A percentile compares a stretch with the other conserved stretches of the same genome.
phyloP scores from a whole-genome alignment of 2,888 invertebrate genomes.

The Eumacrocentrus americanus region DNA sequence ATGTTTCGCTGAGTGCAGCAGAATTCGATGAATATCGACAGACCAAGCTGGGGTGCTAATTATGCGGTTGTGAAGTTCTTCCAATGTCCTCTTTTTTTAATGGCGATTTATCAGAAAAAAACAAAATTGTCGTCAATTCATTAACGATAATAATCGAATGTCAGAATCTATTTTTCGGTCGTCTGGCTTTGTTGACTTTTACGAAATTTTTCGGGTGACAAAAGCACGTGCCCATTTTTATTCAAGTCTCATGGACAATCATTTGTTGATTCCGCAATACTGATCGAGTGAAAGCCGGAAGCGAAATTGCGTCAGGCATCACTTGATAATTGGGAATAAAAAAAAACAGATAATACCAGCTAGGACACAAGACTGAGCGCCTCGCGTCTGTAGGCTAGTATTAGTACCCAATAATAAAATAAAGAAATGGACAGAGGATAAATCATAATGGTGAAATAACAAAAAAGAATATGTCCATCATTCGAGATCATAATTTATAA shows the following conservation, averaged over 20 bases:
- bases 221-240: too few relatives aligned
- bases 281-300: too few relatives aligned
- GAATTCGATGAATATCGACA: conserved; percentile 31
- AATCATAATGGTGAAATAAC: conserved; percentile 8
- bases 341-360: conserved; percentile 38
- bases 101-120: neutral
- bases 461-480: conserved; percentile 5
- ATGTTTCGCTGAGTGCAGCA: conserved; percentile 37
- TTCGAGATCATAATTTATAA: conserved; percentile 9
- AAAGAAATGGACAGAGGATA: conserved; percentile 19
- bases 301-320: too few relatives aligned
- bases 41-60: conserved; percentile 43
- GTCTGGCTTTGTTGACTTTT: too few relatives aligned
- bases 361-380: conserved; percentile 55
- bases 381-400: conserved; percentile 44
- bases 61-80: conserved; percentile 20
- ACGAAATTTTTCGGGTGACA: too few relatives aligned
- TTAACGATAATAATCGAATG: neutral
- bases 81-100: conserved; percentile 4
- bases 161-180: too few relatives aligned
- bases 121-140: conserved; percentile 1
- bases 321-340: neutral
- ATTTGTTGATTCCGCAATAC: too few relatives aligned
- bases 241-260: too few relatives aligned
- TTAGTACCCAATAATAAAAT: conserved; percentile 30